These are phyloP conservation scores for Palaemon carinicauda DNA, from an alignment of 1,140 invertebrate species.

Conservation along the genomic window DNA sequence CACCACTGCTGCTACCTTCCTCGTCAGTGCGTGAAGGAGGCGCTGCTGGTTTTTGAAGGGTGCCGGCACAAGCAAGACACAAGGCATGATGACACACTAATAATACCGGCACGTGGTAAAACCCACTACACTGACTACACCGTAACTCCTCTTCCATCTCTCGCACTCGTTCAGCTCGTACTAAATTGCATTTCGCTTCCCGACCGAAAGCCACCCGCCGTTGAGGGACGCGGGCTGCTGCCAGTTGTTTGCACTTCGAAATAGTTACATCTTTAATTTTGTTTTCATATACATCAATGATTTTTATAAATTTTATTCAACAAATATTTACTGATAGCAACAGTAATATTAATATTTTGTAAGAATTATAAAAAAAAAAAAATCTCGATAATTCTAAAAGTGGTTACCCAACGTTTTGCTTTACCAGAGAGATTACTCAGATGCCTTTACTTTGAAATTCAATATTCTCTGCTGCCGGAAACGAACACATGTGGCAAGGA, in stretches of 20 bases:
- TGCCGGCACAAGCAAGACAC: constrained; percentile 57
- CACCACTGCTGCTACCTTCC: background rate
- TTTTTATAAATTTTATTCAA: no score
- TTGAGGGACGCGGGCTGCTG: constrained; percentile 10
- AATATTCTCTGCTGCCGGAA: no score
- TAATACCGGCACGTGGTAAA: constrained; percentile 59
- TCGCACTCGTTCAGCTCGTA: constrained; percentile 13
- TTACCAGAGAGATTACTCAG: no score
- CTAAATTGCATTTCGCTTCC: background rate
- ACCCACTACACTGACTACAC: constrained; percentile 52
- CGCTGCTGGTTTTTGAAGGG: constrained; percentile 47
- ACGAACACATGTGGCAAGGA: no score
- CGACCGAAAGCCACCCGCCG: background rate
- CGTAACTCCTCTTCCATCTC: constrained; percentile 59
- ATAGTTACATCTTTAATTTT: background rate
- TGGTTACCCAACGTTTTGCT: no score
- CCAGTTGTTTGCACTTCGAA: no score
- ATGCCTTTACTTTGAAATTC: no score
- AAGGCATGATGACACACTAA: constrained; percentile 57
- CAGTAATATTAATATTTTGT: no score
- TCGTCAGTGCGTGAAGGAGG: constrained; percentile 18
- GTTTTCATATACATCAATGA: no score
- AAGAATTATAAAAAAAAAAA: no score
- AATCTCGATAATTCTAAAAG: no score
- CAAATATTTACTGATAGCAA: no score